A percentile compares a stretch with the other conserved stretches of the same genome.
Conservation (phyloP, 2,888 invertebrate genomes). For the Prosopocoilus inquinatus region DNA sequence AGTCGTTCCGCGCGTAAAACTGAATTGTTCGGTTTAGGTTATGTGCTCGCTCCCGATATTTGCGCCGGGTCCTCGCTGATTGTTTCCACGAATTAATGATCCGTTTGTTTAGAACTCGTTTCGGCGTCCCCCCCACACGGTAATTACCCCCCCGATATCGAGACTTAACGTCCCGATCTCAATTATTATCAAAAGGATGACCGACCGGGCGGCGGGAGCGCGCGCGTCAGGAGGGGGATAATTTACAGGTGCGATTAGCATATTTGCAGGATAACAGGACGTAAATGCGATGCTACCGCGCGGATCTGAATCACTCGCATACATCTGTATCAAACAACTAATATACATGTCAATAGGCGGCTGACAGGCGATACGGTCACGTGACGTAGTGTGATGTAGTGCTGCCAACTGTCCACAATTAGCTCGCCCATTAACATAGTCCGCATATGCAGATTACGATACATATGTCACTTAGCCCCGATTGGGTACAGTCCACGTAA, state of each 20-base stretch:
- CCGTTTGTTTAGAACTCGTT: neutral
- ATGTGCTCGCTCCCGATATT: neutral
- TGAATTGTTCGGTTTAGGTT: constrained; percentile 10
- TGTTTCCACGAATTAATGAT: constrained; percentile 1
- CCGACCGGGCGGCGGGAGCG: too few species aligned
- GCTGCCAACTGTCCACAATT: constrained; percentile 46
- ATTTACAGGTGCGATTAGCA: constrained; percentile 14
- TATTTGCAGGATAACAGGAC: constrained; percentile 17
- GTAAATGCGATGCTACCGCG: constrained; percentile 1
- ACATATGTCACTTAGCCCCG: constrained; percentile 23
- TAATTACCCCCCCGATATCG: neutral
- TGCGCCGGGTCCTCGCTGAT: neutral
- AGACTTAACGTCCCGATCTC: neutral
- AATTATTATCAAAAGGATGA: neutral
- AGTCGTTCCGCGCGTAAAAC: constrained; percentile 12
- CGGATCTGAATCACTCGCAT: constrained; percentile 8
- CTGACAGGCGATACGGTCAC: constrained; percentile 36
- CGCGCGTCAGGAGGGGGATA: neutral
- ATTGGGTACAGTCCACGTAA: neutral
- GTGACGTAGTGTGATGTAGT: constrained; percentile 33
- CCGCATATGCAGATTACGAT: constrained; percentile 40
- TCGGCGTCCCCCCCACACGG: too few species aligned
- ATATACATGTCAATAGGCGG: constrained; percentile 43
- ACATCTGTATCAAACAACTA: constrained; percentile 41
- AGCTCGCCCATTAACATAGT: constrained; percentile 46